A percentile compares a stretch with the other conserved stretches of the same genome.
Conservation (phyloP, 1,140 invertebrate species). For the Magallana angulata region DNA sequence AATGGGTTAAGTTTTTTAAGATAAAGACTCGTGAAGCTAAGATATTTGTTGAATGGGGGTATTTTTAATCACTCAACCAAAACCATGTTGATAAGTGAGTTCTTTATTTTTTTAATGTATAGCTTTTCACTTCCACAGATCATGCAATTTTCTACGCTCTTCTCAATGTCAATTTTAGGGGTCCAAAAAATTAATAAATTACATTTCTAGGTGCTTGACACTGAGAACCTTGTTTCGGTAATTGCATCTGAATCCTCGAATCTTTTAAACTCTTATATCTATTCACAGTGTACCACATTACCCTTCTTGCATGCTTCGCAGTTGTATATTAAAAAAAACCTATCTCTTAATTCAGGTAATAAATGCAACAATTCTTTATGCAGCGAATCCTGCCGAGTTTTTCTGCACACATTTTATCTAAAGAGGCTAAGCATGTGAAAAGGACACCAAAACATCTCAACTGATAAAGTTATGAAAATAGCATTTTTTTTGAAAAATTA, state of each 20-base stretch:
- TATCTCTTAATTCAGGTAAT: background rate
- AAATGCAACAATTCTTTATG: conserved; percentile 14
- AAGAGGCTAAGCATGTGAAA: conserved; percentile 10
- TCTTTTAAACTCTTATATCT: background rate
- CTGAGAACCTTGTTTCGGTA: background rate
- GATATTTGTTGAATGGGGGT: no score
- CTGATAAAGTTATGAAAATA: conserved; percentile 38
- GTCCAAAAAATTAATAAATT: no score
- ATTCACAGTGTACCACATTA: background rate
- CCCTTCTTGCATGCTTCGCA: background rate
- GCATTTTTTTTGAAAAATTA: conserved; percentile 26
- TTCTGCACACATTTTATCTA: conserved; percentile 1
- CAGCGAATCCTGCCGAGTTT: background rate
- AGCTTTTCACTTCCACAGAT: no score
- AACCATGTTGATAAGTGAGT: no score
- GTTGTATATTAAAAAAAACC: conserved; percentile 1
- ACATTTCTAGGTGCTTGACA: no score
- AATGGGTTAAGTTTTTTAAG: background rate
- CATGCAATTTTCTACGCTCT: no score
- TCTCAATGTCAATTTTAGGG: no score
- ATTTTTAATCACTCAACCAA: no score
- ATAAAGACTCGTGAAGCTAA: background rate
- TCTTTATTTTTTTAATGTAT: no score
- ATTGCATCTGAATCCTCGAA: background rate
- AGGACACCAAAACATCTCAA: conserved; percentile 7